phyloP scores from a whole-genome alignment of 1,140 invertebrate genomes.

The Drosophila yakuba region DNA sequence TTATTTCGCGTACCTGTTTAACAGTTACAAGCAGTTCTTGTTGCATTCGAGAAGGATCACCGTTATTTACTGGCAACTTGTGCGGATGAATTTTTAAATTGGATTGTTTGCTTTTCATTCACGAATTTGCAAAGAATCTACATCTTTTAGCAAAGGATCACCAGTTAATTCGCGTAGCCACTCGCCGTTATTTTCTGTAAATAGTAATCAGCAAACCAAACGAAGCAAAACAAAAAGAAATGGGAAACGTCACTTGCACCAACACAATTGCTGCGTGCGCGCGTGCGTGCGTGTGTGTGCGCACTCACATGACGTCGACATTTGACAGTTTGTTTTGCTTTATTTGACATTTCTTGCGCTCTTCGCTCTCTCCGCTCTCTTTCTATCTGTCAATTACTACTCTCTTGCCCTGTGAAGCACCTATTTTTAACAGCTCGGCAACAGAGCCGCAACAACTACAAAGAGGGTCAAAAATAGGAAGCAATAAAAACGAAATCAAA shows the following conservation, averaged over 20 bases:
- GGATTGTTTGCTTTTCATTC: not conserved
- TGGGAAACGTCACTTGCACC: conserved; percentile 27
- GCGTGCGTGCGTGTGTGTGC: conserved; percentile 32
- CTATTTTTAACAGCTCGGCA: conserved; percentile 52
- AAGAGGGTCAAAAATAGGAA: conserved; percentile 61
- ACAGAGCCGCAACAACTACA: conserved; percentile 11
- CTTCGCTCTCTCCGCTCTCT: not conserved
- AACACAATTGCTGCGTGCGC: conserved; percentile 29
- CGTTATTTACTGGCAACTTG: no score
- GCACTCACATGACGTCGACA: conserved; percentile 37
- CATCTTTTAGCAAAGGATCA: conserved; percentile 1
- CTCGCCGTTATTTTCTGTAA: conserved; percentile 17
- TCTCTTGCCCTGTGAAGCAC: not conserved
- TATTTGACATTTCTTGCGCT: conserved; percentile 5
- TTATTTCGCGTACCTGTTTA: not conserved
- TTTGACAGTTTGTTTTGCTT: conserved; percentile 20
- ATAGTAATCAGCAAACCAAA: conserved; percentile 24
- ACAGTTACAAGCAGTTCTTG: not conserved
- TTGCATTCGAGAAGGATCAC: not conserved
- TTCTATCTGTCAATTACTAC: not conserved
- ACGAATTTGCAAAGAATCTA: no score
- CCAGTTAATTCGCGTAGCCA: not conserved
- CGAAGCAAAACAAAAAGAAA: conserved; percentile 31
- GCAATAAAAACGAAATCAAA: conserved; percentile 56
- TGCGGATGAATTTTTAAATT: not conserved